Conservation (phyloP, 2,113 vertebrate genomes). For the Delphinapterus leucas region DNA sequence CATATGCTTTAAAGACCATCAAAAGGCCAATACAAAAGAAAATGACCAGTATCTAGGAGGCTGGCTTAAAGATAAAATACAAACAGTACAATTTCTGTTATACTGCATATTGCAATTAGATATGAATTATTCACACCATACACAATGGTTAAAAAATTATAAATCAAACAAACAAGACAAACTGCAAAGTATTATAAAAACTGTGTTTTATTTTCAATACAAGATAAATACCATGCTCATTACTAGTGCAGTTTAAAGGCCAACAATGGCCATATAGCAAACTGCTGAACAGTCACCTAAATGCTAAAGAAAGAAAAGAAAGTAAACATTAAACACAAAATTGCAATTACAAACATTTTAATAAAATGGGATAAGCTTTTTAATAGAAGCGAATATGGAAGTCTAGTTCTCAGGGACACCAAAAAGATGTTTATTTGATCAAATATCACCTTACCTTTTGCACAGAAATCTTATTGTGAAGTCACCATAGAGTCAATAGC, state of each 20-base stretch:
- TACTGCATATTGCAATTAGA: neutral
- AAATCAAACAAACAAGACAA: conserved; percentile 63
- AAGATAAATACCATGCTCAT: conserved; percentile 82
- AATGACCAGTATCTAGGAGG: neutral
- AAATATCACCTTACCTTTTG: conserved; percentile 84
- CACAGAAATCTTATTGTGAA: conserved; percentile 79
- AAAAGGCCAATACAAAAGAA: neutral
- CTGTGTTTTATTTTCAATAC: conserved; percentile 86
- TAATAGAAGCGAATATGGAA: conserved; percentile 72
- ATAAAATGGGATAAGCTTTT: conserved; percentile 74
- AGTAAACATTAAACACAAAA: conserved; percentile 81
- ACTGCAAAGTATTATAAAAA: conserved; percentile 78
- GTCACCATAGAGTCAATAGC: conserved; percentile 81
- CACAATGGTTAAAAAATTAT: conserved; percentile 9
- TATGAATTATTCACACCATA: conserved; percentile 2
- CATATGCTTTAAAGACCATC: neutral
- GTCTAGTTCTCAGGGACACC: conserved; percentile 71
- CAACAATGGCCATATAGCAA: conserved; percentile 86
- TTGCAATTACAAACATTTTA: conserved; percentile 80
- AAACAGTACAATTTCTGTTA: neutral
- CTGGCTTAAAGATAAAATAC: neutral
- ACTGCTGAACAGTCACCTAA: conserved; percentile 87
- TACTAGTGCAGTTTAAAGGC: conserved; percentile 86
- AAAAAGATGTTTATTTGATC: conserved; percentile 73
- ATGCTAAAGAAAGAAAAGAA: conserved; percentile 82